phyloP scores from a whole-genome alignment of 2,113 vertebrate genomes.

The Pavo muticus region DNA sequence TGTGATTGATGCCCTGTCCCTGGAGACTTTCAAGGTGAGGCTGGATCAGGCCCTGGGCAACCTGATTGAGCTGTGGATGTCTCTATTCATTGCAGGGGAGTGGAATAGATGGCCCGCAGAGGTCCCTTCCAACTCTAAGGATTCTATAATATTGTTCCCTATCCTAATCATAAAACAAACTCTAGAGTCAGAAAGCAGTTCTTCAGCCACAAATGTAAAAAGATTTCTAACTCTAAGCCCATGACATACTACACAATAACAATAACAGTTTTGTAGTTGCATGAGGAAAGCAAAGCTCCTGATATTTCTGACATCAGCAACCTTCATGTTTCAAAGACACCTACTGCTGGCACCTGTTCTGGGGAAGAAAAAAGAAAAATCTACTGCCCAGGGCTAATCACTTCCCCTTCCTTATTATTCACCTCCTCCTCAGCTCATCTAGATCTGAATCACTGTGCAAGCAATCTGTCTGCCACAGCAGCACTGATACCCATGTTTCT shows the following conservation, averaged over 20 bases:
- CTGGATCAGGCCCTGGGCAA: no score
- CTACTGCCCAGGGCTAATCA: rapidly evolving
- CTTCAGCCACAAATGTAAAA: background rate
- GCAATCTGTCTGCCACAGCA: background rate
- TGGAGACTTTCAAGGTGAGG: no score
- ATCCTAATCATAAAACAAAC: background rate
- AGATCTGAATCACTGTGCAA: background rate
- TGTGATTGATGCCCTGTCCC: no score
- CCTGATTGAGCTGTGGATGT: no score
- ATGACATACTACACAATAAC: background rate
- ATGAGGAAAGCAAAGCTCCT: background rate
- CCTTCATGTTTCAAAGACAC: background rate
- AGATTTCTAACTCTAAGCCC: background rate
- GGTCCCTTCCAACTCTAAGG: no score
- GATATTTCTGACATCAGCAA: background rate
- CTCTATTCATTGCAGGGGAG: no score
- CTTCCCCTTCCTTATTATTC: background rate
- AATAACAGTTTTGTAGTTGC: background rate
- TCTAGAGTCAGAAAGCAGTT: background rate
- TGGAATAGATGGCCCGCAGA: no score
- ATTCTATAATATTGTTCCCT: background rate
- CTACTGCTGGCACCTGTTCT: background rate
- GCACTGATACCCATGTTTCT: rapidly evolving
- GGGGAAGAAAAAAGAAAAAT: background rate
- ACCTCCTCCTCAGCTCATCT: background rate